These are phyloP conservation scores for Ranitomeya imitator DNA, from an alignment of 2,113 vertebrate species.

Conservation along the genomic window DNA sequence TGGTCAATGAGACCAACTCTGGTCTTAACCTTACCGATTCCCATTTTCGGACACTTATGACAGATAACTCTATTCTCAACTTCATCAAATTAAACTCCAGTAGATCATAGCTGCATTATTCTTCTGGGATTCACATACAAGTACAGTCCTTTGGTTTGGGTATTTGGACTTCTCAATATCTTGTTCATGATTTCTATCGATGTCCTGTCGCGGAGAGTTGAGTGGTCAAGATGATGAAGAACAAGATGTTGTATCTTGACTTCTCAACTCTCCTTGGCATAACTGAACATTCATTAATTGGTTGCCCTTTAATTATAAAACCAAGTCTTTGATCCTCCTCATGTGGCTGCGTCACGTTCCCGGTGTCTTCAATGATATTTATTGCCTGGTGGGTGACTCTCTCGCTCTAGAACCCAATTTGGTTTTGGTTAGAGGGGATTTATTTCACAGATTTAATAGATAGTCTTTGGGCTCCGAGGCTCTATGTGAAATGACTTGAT, in stretches of 20 bases:
- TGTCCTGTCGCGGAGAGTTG: background rate
- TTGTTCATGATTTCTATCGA: background rate
- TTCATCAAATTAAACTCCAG: background rate
- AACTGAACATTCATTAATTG: background rate
- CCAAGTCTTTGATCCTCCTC: background rate
- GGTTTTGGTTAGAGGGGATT: background rate
- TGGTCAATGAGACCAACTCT: too few species aligned
- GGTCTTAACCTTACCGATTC: too few species aligned
- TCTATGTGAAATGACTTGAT: background rate
- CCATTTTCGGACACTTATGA: too few species aligned
- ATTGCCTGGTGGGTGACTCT: background rate
- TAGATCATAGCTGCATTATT: background rate
- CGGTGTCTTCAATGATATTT: background rate
- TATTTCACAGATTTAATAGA: conserved; percentile 13
- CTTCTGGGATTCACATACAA: background rate
- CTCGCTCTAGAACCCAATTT: background rate
- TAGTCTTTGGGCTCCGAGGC: background rate
- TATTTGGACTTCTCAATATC: background rate
- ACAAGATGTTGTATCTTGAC: background rate
- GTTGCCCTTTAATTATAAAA: background rate
- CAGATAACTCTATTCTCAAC: too few species aligned
- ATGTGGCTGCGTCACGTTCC: background rate
- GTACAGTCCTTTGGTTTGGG: background rate
- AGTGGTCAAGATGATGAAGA: too few species aligned
- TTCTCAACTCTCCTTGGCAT: background rate